Percentiles rank a stretch among this genome's conserved stretches.
phyloP scores from a whole-genome alignment of 2,797 vertebrate species.

The Arnoldichthys spilopterus region DNA sequence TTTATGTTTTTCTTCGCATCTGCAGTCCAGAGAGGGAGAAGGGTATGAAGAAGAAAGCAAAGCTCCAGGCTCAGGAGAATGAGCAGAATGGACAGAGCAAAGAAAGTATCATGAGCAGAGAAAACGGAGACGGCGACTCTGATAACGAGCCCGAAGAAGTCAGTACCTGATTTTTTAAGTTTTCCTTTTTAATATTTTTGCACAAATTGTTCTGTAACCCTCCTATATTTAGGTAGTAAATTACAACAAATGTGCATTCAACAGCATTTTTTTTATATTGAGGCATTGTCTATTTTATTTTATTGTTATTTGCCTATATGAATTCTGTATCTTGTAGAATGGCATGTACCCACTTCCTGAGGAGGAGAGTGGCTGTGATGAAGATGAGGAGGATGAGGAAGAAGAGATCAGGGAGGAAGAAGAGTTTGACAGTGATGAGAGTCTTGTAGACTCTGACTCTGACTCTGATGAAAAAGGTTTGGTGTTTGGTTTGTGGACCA shows the following conservation, averaged over 20 bases:
- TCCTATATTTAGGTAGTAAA: too few relatives aligned
- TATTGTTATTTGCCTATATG: too few relatives aligned
- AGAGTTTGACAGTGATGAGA: slow-evolving; percentile 91
- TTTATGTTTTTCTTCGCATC: background rate
- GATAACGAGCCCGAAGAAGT: slow-evolving; percentile 89
- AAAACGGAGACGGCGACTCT: slow-evolving; percentile 86
- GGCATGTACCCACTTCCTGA: slow-evolving; percentile 85
- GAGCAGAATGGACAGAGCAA: slow-evolving; percentile 82
- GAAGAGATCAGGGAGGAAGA: slow-evolving; percentile 85
- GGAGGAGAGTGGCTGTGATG: slow-evolving; percentile 93
- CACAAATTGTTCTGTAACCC: background rate
- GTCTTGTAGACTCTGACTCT: slow-evolving; percentile 92
- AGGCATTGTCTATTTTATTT: background rate
- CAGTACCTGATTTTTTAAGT: background rate
- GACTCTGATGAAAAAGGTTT: slow-evolving; percentile 95
- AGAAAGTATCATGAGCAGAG: slow-evolving; percentile 71
- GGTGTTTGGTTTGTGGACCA: background rate
- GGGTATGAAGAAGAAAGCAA: slow-evolving; percentile 88
- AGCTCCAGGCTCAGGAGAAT: slow-evolving; percentile 80
- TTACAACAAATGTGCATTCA: too few relatives aligned
- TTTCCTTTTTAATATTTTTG: background rate
- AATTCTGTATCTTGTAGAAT: slow-evolving; percentile 63
- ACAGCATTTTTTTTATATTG: too few relatives aligned
- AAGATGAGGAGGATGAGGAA: slow-evolving; percentile 86
- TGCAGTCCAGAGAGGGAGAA: slow-evolving; percentile 91